Evolutionary conservation across 2,888 invertebrate species (phyloP), one percentile per base, ranked within the genome.

Genomic region (Orthosia gothica): DNA sequence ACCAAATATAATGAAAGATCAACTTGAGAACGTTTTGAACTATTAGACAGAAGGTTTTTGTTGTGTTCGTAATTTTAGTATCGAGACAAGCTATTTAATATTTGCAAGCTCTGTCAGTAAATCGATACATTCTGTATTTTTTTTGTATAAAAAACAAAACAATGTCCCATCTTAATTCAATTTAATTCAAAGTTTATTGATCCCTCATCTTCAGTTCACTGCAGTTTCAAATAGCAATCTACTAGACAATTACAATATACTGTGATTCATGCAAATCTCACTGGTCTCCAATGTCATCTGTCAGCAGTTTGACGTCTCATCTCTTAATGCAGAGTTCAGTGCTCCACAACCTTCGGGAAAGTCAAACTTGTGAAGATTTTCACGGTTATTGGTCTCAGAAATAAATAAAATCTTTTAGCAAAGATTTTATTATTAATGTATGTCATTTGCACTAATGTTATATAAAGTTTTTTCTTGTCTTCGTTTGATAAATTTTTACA

Each of bases 211-310:
- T 23, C 16, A 32, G 23, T 55, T 65, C 26, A 50, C 54, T 45
- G 5, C 15, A 50, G 20, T 20, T 45, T 20, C 3, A 16, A 74
- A 12, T 9, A 64, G 49, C 54, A 16, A 45, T 59, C 16, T 20
- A 47, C 47, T 18, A 18, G 20, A 40, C 40, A 47, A 47, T n/a
- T 32, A 18, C 40, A 32, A 59, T 50, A 16, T 26, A 23, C 5
- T 45, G 20, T 3, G 20, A 52, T 57, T 52, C 23, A 74, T 69
- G 81, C 47, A 52, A 74, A 74, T 79, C 47, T 57, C 58, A 59
- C 45, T 63, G 57, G n/a, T 63, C 32, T 49, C 16, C 5, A 49
- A 52, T 2, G 54, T 11, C 15, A 69, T 67, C 54, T 58, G 64
- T 79, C 68, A 65, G 68, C 68, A 40, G 18, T 52, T 11, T 32